Evolutionary conservation across 1,140 invertebrate species (phyloP).

Genomic region (Drosophila sp.): DNA sequence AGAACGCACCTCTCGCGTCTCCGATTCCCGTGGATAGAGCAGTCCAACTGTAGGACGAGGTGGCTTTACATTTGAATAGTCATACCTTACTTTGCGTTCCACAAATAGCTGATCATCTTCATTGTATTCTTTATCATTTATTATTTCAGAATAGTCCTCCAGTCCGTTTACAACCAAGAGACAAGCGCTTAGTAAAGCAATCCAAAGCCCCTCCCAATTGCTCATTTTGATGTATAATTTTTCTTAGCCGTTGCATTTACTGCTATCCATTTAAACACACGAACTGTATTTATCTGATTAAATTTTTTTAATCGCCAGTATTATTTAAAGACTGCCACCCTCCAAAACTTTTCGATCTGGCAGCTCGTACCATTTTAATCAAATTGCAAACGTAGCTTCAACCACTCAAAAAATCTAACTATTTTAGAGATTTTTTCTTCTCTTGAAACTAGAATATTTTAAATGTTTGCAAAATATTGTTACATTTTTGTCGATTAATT

Average conservation of each 20-base stretch:
- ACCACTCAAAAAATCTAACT: too few relatives aligned
- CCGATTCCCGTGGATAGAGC: conserved; percentile 92
- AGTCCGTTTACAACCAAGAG: neutral
- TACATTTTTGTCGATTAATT: too few relatives aligned
- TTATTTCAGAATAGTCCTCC: neutral
- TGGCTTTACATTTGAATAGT: conserved; percentile 29
- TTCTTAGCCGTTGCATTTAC: neutral
- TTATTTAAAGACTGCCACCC: too few relatives aligned
- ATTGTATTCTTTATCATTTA: neutral
- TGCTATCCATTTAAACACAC: neutral
- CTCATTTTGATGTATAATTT: conserved; percentile 7
- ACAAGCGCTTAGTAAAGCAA: neutral
- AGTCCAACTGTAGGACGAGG: conserved; percentile 85
- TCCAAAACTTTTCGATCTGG: too few relatives aligned
- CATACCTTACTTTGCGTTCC: conserved; percentile 24
- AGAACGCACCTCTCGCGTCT: conserved; percentile 90
- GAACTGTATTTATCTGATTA: too few relatives aligned
- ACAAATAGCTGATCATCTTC: neutral
- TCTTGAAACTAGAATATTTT: too few relatives aligned
- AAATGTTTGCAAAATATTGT: too few relatives aligned
- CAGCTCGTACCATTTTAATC: too few relatives aligned
- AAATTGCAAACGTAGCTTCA: too few relatives aligned
- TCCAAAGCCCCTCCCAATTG: neutral
- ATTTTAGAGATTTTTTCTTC: too few relatives aligned
- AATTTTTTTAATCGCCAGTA: neutral